Evolutionary conservation across 1,140 invertebrate genomes (phyloP).

Genomic region (Aphis craccivora): DNA sequence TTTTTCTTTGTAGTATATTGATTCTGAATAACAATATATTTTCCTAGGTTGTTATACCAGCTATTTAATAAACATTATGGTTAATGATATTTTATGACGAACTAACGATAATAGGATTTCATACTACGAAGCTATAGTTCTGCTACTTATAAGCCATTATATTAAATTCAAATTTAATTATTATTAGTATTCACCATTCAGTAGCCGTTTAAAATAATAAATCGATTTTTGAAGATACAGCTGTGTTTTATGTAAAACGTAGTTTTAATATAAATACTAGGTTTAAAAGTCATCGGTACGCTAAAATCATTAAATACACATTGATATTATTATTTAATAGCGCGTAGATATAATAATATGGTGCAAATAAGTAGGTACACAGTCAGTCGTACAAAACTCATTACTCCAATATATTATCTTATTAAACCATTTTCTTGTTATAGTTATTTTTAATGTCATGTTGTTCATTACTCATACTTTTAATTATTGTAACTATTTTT

Average conservation of each 20-base stretch:
- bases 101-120: background rate
- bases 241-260: background rate
- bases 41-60: background rate
- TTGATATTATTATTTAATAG: background rate
- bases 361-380: background rate
- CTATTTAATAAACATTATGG: background rate
- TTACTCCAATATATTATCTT: background rate
- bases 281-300: background rate
- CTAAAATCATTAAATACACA: background rate
- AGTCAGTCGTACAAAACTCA: background rate
- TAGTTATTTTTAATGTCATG: background rate
- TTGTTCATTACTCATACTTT: background rate
- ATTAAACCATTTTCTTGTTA: background rate
- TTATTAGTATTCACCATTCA: background rate
- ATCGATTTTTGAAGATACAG: background rate
- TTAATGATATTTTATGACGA: background rate
- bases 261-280: background rate
- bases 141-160: background rate
- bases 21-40: background rate
- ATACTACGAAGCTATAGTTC: background rate
- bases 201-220: background rate
- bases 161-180: background rate
- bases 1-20: background rate
- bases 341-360: background rate
- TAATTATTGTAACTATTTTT: background rate